Evolutionary conservation across 2,888 invertebrate genomes (phyloP).

Genomic region (Hirtodrosophila confusa): DNA sequence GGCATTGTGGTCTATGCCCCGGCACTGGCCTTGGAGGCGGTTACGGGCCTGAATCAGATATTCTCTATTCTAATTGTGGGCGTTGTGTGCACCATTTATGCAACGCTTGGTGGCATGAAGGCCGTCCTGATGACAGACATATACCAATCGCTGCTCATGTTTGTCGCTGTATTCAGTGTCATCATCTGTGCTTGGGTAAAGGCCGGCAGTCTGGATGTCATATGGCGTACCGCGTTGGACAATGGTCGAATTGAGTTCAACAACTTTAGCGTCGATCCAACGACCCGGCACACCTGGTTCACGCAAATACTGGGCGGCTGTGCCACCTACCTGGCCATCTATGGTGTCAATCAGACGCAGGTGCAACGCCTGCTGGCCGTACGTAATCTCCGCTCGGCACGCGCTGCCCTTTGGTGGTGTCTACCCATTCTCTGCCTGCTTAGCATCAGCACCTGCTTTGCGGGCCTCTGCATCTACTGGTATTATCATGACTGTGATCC

Average conservation of each 20-base stretch:
- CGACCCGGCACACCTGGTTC: conserved; percentile 93
- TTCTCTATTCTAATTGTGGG: conserved; percentile 88
- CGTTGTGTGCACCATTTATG: conserved; percentile 93
- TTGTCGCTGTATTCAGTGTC: conserved; percentile 91
- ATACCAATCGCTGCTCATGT: conserved; percentile 94
- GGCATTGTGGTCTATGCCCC: conserved; percentile 97
- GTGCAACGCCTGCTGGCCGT: conserved; percentile 90
- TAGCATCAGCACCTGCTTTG: conserved; percentile 90
- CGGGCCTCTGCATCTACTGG: conserved; percentile 93
- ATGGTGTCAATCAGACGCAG: conserved; percentile 95
- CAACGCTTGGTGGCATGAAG: conserved; percentile 95
- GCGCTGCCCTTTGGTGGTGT: conserved; percentile 90
- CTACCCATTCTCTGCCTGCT: conserved; percentile 91
- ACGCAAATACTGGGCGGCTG: conserved; percentile 92
- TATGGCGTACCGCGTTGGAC: conserved; percentile 89
- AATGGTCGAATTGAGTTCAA: conserved; percentile 89
- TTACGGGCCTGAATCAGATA: conserved; percentile 90
- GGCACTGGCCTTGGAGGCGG: conserved; percentile 93
- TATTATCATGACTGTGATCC: conserved; percentile 94
- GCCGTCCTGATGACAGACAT: conserved; percentile 95
- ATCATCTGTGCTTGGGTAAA: conserved; percentile 89
- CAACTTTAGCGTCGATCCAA: conserved; percentile 91
- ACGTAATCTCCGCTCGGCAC: conserved; percentile 88
- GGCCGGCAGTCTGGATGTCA: conserved; percentile 88
- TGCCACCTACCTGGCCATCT: conserved; percentile 91